phyloP scores from a whole-genome alignment of 2,113 vertebrate genomes.

The Actenoides hombroni region DNA sequence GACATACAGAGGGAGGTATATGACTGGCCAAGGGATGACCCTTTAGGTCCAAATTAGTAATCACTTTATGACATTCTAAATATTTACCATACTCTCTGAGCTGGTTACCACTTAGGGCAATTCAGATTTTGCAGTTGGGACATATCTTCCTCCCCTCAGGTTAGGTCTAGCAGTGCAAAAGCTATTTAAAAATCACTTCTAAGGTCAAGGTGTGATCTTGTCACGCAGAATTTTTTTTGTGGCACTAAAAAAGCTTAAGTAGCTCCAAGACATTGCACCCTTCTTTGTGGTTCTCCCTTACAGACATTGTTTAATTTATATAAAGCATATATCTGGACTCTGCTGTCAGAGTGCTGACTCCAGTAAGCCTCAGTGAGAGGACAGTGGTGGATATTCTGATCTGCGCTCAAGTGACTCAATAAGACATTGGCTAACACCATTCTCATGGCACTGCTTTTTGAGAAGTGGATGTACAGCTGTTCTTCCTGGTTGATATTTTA shows the following conservation, averaged over 20 bases:
- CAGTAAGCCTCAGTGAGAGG: background rate
- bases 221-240: background rate
- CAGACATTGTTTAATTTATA: background rate
- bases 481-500: background rate
- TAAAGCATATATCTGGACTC: background rate
- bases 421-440: background rate
- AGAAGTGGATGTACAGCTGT: background rate
- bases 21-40: background rate
- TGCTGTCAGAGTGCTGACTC: background rate
- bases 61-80: background rate
- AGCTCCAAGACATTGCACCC: background rate
- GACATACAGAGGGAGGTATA: background rate
- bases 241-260: background rate
- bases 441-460: background rate
- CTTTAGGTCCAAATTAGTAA: background rate
- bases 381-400: background rate
- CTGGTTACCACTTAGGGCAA: background rate
- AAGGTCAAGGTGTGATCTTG: background rate
- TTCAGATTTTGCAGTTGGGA: background rate
- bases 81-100: background rate
- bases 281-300: background rate
- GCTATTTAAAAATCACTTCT: background rate
- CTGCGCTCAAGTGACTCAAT: background rate
- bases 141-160: background rate
- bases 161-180: background rate